A percentile compares a stretch with the other conserved stretches of the same genome.
Conservation (phyloP, 2,113 vertebrate species). For the Macaca mulatta region DNA sequence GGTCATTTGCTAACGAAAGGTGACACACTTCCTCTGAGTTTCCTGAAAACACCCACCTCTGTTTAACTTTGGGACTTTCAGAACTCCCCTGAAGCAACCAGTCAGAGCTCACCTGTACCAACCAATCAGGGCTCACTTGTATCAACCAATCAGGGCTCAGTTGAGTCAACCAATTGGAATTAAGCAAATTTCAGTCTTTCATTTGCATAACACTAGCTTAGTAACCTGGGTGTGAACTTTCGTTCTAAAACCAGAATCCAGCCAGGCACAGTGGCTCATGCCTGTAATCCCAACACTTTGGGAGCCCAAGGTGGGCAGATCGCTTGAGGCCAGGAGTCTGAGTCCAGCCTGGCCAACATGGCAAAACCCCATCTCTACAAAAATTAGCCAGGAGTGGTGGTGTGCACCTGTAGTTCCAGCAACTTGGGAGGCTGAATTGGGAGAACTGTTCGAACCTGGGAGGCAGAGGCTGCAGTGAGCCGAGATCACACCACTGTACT, state of each 20-base stretch:
- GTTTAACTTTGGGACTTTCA: background rate
- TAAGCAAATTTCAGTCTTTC: background rate
- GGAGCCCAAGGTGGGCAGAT: too few species aligned
- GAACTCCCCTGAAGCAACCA: background rate
- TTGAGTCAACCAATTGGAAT: background rate
- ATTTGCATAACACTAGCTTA: background rate
- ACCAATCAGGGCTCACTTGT: background rate
- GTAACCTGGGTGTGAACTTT: background rate
- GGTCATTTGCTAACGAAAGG: background rate
- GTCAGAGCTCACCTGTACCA: background rate
- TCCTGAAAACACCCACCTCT: background rate
- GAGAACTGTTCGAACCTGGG: too few species aligned
- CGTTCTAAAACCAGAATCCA: background rate
- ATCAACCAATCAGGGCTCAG: background rate
- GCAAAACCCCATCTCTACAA: too few species aligned
- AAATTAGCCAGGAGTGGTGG: too few species aligned
- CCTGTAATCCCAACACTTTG: too few species aligned
- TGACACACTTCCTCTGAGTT: background rate
- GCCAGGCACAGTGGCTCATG: too few species aligned
- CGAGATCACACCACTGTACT: too few species aligned
- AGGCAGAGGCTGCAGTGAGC: too few species aligned
- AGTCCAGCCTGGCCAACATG: too few species aligned
- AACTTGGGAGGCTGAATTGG: too few species aligned
- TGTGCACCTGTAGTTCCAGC: too few species aligned
- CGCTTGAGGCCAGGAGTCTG: too few species aligned